A percentile compares a stretch with the other conserved stretches of the same genome.
phyloP scores from a whole-genome alignment of 2,888 invertebrate genomes.

The Dasypolia templi region DNA sequence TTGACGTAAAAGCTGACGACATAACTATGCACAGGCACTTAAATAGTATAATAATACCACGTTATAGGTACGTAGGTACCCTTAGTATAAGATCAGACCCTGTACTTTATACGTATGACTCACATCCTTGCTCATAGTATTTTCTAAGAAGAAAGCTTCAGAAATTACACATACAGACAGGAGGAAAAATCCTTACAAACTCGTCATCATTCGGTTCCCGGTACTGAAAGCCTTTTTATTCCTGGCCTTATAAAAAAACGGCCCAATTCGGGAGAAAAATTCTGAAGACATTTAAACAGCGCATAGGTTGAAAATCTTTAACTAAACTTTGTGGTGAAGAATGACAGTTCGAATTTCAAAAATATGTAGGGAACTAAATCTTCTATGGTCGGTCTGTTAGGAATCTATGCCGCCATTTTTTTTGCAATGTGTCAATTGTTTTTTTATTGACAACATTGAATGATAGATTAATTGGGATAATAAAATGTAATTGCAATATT shows the following conservation, averaged over 20 bases:
- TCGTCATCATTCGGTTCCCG: slow-evolving; percentile 64
- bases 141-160: slow-evolving; percentile 71
- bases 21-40: background rate
- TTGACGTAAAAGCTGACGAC: slow-evolving; percentile 1
- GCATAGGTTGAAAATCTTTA: slow-evolving; percentile 35
- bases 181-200: slow-evolving; percentile 66
- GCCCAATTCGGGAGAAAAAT: slow-evolving; percentile 67
- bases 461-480: slow-evolving; percentile 59
- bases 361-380: slow-evolving; percentile 9
- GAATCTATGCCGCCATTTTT: slow-evolving; percentile 58
- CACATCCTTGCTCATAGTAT: slow-evolving; percentile 41
- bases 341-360: slow-evolving; percentile 22
- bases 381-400: slow-evolving; percentile 29
- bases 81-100: slow-evolving; percentile 6
- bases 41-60: too few relatives aligned
- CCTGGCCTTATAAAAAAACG: slow-evolving; percentile 44
- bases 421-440: slow-evolving; percentile 35
- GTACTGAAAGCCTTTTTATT: slow-evolving; percentile 67
- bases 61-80: background rate
- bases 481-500: slow-evolving; percentile 69
- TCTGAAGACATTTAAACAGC: slow-evolving; percentile 48
- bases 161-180: slow-evolving; percentile 55
- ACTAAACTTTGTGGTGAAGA: slow-evolving; percentile 43
- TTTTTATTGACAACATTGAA: slow-evolving; percentile 49
- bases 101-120: slow-evolving; percentile 51